Base-by-base conservation (phyloP, 2,888 invertebrate species). In the Amphipoea lucens region DNA sequence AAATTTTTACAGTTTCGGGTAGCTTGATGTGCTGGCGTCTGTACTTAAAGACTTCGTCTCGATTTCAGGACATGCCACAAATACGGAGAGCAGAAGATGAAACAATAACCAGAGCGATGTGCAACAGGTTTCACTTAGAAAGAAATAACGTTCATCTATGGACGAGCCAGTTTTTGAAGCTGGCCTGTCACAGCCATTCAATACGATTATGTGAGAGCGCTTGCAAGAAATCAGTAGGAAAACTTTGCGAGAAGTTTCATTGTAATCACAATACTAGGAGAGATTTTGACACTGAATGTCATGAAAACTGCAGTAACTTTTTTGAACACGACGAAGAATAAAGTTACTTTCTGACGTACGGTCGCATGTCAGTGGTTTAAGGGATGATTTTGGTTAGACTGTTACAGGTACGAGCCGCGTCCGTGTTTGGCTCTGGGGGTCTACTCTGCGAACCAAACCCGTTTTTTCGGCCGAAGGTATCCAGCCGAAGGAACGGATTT, bases 41-140 rank as follows among this genome's bases (percentile, higher is more conserved):
- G 29, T 29, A 74, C 60, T 23, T 60, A 74, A 9, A 62, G 36
- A 40, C 2, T 76, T 74, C 12, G 1, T 65, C 36, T 63, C 51
- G 9, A 81, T 86, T 81, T 62, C 76, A 85, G 84, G 67, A 68
- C n/a, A n/a, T 79, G 3, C 76, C 86, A 54, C 66, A 29, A 54
- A 60, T 81, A 1, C 45, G 83, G 20, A 71, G 86, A 74, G 36
- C 75, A 17, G 79, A 78, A 71, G 70, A 62, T 17, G 62, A 74
- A 63, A 48, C 40, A 1, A 65, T 65, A 36, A 68, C 79, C 7
- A 82, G 60, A 62, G 42, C 48, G 1, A 65, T 70, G 45, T 76
- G 86, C n/a, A 72, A 66, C 0, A 76, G 42, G 48, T 23, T 78
- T 14, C n/a, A 78, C 60, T 36, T 65, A 45, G n/a, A 66, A n/a